Base-by-base conservation (phyloP, 1,140 invertebrate genomes). In the Babylonia areolata region DNA sequence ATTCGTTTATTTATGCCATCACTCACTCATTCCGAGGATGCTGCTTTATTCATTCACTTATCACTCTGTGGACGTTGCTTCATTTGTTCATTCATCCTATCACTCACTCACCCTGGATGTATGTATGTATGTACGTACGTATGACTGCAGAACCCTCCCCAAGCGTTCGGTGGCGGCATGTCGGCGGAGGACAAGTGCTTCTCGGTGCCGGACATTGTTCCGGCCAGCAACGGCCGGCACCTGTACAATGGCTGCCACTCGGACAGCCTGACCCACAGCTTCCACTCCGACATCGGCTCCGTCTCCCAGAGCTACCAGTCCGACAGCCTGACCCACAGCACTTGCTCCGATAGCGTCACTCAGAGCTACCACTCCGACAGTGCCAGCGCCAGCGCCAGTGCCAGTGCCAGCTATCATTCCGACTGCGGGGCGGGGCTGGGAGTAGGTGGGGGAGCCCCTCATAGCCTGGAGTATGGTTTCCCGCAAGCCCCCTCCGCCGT, bases 141-240 rank as follows among this genome's bases (percentile, higher is more conserved):
- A 39, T 79, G 77, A 23, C 39, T 37, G 28, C 71, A 73, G 71
- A 35, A 31, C 20, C 17, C 69, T 15, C 85, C 69, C 23, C 40
- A 69, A 33, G 58, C 64, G 80, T 80, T 82, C 42, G 71, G 80
- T 40, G 71, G 80, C 69, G 20, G 42, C 23, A 64, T 79, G 39
- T 54, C 85, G 15, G 35, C 79, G 23, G 40, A 64, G 28, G 84
- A 78, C 73, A 78, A 84, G 82, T 84, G 82, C 28, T 84, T 69
- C 82, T 84, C 81, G 0, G 64, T 64, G 6, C 82, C 78, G 1
- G 64, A 73, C 85, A 73, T 75, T n/a, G 11, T 71, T 3, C 64
- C 64, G 6, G 31, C 85, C 42, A 75, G 39, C 71, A 82, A 64
- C 46, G 85, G 46, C n/a, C 71, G 64, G 28, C 64, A 73, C 35